Base-by-base conservation (phyloP, 2,888 invertebrate genomes). In the Callosobruchus maculatus region DNA sequence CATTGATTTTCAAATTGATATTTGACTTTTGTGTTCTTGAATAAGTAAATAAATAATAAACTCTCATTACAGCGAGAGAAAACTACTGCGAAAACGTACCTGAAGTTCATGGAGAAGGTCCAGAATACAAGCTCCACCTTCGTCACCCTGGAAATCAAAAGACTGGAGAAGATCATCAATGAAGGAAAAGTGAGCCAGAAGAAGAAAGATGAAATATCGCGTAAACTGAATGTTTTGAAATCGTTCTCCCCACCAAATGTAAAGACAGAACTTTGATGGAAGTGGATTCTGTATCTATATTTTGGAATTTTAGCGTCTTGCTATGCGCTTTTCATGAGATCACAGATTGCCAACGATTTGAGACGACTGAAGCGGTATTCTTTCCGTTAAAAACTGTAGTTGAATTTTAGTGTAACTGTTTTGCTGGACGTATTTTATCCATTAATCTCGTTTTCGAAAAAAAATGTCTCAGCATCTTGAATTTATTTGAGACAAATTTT, bases 141-240 rank as follows among this genome's bases (percentile, higher is more conserved):
- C 87, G 90, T 97, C 20, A 88, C 90, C 72, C 90, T 90, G 21
- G 98, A 98, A 89, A 90, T 91, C 68, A 90, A 91, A 68, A 89
- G 98, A 79, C 89, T 98, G 18, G 92, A 92, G 77, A 96, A 96
- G 80, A 87, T 98, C 72, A 88, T 94, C 66, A 92, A 90, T 76
- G 83, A 84, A 69, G 93, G 94, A 9, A 97, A 97, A 89, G 86
- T 97, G 30, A 93, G 94, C 1, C 91, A 93, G 68, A 93, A 93
- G 76, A 98, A 98, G 87, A 95, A 94, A 84, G 90, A 91, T 76
- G 93, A 95, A 85, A 88, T 98, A 78, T 91, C 91, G 74, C 90
- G 91, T 22, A 90, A 94, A 84, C 87, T 95, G 22, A 97, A 97
- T 84, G 95, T 98, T 85, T 88, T 98, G 71, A 93, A 94, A 81